Conservation (phyloP, 2,113 vertebrate species). For the Perognathus longimembris region DNA sequence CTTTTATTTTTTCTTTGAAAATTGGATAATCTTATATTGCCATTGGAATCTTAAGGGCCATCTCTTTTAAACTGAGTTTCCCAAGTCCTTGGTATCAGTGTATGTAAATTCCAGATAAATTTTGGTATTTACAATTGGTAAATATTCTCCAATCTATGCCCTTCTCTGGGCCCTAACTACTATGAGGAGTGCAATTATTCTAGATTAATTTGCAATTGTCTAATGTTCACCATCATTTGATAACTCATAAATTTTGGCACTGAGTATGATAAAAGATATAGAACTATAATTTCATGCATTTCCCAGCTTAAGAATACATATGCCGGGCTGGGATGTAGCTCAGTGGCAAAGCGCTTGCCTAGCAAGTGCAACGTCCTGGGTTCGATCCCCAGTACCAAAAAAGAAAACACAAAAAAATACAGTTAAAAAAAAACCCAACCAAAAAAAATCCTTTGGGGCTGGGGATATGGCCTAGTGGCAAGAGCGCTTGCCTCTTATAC, state of each 20-base stretch:
- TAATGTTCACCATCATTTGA: slow-evolving; percentile 88
- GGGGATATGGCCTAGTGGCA: no score
- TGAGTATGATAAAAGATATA: slow-evolving; percentile 91
- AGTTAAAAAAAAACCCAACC: no score
- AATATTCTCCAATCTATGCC: background rate
- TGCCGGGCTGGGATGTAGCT: no score
- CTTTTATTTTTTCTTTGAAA: slow-evolving; percentile 97
- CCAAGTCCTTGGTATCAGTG: slow-evolving; percentile 97
- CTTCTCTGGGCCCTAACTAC: slow-evolving; percentile 78
- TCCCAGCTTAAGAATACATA: slow-evolving; percentile 94
- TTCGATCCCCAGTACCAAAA: no score
- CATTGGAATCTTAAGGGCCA: slow-evolving; percentile 95
- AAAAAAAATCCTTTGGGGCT: no score
- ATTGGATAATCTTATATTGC: slow-evolving; percentile 98
- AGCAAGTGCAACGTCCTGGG: no score
- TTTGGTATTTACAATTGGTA: slow-evolving; percentile 94
- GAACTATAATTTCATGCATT: slow-evolving; percentile 97
- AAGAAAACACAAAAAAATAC: no score
- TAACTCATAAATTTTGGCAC: no score
- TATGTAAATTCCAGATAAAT: slow-evolving; percentile 99
- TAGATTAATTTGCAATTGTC: slow-evolving; percentile 96
- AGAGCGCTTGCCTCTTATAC: no score
- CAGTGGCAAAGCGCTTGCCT: no score
- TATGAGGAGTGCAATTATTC: slow-evolving; percentile 98
- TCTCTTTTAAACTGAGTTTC: slow-evolving; percentile 96